phyloP scores from a whole-genome alignment of 1,140 invertebrate species.

The Thaumetopoea pityocampa region DNA sequence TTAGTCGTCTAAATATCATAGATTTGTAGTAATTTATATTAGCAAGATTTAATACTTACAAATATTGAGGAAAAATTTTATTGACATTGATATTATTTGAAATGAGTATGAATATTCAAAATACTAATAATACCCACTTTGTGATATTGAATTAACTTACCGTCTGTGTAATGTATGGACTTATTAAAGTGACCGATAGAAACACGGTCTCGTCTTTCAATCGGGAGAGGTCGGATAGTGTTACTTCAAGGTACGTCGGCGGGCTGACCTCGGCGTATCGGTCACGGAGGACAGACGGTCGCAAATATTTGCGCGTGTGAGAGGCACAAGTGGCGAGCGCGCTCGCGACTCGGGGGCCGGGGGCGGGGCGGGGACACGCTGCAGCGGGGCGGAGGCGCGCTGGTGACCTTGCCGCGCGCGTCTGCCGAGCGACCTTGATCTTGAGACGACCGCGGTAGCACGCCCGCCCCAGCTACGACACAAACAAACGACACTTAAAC shows the following conservation, averaged over 20 bases:
- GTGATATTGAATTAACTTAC: slow-evolving; percentile 1
- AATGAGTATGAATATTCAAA: too few relatives aligned
- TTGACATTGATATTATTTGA: too few relatives aligned
- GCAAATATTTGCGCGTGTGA: slow-evolving; percentile 67
- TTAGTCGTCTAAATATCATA: too few relatives aligned
- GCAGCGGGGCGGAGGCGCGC: slow-evolving; percentile 25
- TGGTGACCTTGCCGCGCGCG: slow-evolving; percentile 67
- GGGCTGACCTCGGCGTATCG: slow-evolving; percentile 70
- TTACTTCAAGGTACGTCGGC: slow-evolving; percentile 69
- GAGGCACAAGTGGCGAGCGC: slow-evolving; percentile 41
- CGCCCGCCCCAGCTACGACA: slow-evolving; percentile 43
- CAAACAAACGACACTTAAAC: slow-evolving; percentile 34
- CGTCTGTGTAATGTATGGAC: slow-evolving; percentile 13
- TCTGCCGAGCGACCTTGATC: slow-evolving; percentile 69
- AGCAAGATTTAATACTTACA: too few relatives aligned
- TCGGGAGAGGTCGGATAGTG: slow-evolving; percentile 60
- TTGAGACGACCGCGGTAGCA: slow-evolving; percentile 66
- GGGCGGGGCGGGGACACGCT: slow-evolving; percentile 22
- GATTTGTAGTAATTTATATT: too few relatives aligned
- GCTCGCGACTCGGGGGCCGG: slow-evolving; percentile 15
- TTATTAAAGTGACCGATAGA: slow-evolving; percentile 46
- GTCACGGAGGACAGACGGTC: slow-evolving; percentile 72
- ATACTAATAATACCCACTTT: too few relatives aligned
- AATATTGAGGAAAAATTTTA: too few relatives aligned
- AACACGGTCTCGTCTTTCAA: slow-evolving; percentile 47